Evolutionary conservation across 1,140 invertebrate species (phyloP), one percentile per base, ranked within the genome.

Genomic region (Caenorhabditis brenneri): DNA sequence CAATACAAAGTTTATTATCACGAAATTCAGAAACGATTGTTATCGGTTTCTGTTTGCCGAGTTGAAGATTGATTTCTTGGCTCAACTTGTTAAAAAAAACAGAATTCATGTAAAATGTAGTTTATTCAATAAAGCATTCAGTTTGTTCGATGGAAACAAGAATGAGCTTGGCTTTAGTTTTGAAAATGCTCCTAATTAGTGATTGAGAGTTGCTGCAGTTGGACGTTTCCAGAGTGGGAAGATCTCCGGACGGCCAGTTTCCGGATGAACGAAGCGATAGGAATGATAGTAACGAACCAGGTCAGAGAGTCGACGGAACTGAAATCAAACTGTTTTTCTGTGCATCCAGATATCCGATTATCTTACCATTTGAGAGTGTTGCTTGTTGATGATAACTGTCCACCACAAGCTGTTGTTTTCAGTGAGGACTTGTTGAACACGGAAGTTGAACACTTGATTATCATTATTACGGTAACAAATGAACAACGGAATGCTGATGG

Each of bases 391-490:
- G 10, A 42, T 42, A 12, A 74, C 65, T 2, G 65, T 74, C 65
- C 65, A 74, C 65, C 65, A 74, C 65, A 74, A 36, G 15, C 65
- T 74, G 22, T 74, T 74, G n/a, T 74, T 74, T n/a, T 74, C 65
- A 24, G 65, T 42, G n/a, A 74, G 65, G 4, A 74, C 36, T 74
- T 74, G 65, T n/a, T 74, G 36, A 24, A 74, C 65, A 24, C 65
- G 65, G 36, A 74, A 74, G 65, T 42, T 74, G 65, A 24, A 74
- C 19, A 42, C 22, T n/a, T 74, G 33, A 74, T 74, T 31, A 1
- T 74, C 65, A 9, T 2, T 9, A 24, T 42, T 74, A 4, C 65
- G 19, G 24, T 74, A 74, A 29, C 65, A 74, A 74, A 74, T 74
- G 36, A 74, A 74, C n/a, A 74, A 42, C 15, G 65, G 65, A 74